Evolutionary conservation across 2,113 vertebrate genomes (phyloP).

Genomic region (Tupaia chinensis): DNA sequence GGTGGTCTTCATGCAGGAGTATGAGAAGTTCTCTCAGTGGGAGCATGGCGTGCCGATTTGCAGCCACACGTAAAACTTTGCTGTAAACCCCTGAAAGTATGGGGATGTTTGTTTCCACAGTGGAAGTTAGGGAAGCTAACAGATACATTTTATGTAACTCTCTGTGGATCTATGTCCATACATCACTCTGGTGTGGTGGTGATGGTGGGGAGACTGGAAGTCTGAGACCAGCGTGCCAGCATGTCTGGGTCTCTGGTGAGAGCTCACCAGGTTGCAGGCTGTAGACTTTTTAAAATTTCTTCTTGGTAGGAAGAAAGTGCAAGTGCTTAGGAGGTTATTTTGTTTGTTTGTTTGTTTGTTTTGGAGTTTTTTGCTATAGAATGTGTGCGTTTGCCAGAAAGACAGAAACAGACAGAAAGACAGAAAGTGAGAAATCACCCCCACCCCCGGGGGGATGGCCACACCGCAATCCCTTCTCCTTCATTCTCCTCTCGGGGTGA

Average conservation of each 20-base stretch:
- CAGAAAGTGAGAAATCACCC: no score
- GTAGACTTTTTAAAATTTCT: no score
- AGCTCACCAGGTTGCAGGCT: background rate
- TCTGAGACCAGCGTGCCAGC: no score
- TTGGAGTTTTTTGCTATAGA: no score
- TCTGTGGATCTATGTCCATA: no score
- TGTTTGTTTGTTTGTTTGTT: no score
- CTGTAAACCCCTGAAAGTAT: background rate
- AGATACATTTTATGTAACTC: background rate
- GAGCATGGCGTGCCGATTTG: no score
- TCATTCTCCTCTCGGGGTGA: no score
- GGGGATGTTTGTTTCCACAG: background rate
- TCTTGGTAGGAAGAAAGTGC: background rate
- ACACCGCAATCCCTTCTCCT: no score
- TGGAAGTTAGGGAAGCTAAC: background rate
- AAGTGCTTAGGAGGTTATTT: background rate
- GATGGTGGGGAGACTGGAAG: background rate
- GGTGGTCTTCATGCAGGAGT: background rate
- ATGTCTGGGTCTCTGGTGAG: background rate
- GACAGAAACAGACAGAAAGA: no score
- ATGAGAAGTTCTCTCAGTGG: background rate
- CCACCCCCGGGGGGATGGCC: no score
- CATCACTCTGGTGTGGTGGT: background rate
- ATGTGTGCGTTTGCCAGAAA: no score
- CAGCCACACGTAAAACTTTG: accelerated